Evolutionary conservation across 2,888 invertebrate genomes (phyloP).

Genomic region (Trachelus stipa): DNA sequence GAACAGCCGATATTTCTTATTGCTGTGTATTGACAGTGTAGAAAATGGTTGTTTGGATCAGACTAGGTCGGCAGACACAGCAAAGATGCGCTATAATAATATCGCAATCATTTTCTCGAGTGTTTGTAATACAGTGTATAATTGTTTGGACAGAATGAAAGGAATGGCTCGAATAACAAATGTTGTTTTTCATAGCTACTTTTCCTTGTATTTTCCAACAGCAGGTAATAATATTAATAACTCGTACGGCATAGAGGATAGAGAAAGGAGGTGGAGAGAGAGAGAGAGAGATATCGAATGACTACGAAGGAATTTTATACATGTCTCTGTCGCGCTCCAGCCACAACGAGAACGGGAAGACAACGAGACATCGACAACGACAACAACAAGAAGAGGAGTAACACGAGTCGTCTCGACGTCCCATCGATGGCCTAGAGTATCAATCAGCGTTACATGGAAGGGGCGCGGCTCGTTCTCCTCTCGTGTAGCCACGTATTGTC

Average conservation of each 20-base stretch:
- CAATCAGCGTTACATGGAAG: slow-evolving; percentile 58
- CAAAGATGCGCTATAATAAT: not conserved
- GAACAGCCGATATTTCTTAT: slow-evolving; percentile 66
- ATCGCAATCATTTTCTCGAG: not conserved
- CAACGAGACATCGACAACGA: slow-evolving; percentile 11
- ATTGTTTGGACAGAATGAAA: not conserved
- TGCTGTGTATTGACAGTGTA: slow-evolving; percentile 72
- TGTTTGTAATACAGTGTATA: not conserved
- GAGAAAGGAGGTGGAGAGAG: not conserved
- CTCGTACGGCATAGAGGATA: not conserved
- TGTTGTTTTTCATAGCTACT: not conserved
- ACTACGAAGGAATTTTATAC: not conserved
- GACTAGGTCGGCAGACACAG: slow-evolving; percentile 64
- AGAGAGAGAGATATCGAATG: not conserved
- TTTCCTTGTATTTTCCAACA: not conserved
- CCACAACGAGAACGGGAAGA: slow-evolving; percentile 18
- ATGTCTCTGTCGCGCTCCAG: not conserved
- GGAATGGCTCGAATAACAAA: too few relatives aligned
- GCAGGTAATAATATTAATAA: not conserved
- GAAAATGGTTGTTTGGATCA: slow-evolving; percentile 72
- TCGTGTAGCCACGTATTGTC: slow-evolving; percentile 54
- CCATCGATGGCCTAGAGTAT: slow-evolving; percentile 44
- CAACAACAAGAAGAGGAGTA: not conserved
- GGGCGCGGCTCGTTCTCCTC: slow-evolving; percentile 55
- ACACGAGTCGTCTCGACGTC: slow-evolving; percentile 14